Evolutionary conservation across 2,113 vertebrate genomes (phyloP), one percentile per base, ranked within the genome.

Genomic region (Henicopernis longicauda): DNA sequence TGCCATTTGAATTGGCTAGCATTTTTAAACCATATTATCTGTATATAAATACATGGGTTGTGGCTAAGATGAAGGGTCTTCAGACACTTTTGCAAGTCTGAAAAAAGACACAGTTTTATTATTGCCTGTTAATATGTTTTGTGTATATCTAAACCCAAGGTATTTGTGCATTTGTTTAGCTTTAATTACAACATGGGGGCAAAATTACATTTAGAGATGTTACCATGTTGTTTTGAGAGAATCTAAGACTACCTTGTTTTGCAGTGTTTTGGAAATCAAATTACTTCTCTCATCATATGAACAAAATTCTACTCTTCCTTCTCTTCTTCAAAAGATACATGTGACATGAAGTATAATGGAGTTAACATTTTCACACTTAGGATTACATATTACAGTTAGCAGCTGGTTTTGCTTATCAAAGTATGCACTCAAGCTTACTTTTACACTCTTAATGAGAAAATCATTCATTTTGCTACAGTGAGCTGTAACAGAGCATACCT

Each of bases 321-420:
- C 47, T 94, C 89, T 47, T 94, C 79, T 92, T 66, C 57, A 84
- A 45, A 82, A 86, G 72, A 45, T 34, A 42, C 42, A 2, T 15
- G 70, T 90, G 61, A 49, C 23, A 34, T 47, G 16, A 47, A 16
- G 6, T 1, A 4, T 18, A 5, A 19, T n/a, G 62, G 84, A 34
- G 71, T 67, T 95, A 7, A 55, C 81, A 92, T 93, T 89, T 95
- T 82, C 71, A 76, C 93, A 57, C 87, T 40, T 70, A 77, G 92
- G 62, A 61, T 38, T 82, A 42, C 52, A 44, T 32, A 45, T 89
- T 85, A 42, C 66, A 81, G 77, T 85, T 90, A 96, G 70, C 63
- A 84, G 84, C 91, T 77, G 93, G 55, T 92, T 95, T 62, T 96
- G 47, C 90, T 79, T 81, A 70, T 47, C 95, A 78, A 84, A 59